These are phyloP conservation scores for Mormyrops attenuatus DNA, from an alignment of 2,797 vertebrate genomes.

Conservation along the genomic window DNA sequence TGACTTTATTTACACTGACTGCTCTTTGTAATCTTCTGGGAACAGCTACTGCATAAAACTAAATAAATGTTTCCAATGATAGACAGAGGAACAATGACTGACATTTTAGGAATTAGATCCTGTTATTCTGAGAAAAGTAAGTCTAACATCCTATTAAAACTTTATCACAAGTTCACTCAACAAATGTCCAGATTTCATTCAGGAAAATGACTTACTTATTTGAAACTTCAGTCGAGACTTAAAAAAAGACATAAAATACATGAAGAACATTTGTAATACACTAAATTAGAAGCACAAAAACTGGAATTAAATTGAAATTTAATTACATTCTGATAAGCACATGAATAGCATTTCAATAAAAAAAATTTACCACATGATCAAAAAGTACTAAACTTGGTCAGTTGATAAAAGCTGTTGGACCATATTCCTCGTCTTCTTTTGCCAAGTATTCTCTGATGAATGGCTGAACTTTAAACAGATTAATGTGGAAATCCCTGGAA, in stretches of 20 bases:
- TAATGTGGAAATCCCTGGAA: conserved; percentile 41
- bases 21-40: not conserved
- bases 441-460: conserved; percentile 32
- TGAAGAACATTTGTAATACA: not conserved
- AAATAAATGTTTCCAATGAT: not conserved
- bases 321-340: not conserved
- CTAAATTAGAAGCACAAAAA: not conserved
- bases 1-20: not conserved
- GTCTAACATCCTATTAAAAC: not conserved
- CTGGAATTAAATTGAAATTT: not conserved
- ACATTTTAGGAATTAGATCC: not conserved
- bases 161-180: not conserved
- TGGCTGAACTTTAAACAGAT: conserved; percentile 37
- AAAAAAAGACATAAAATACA: not conserved
- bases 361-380: not conserved
- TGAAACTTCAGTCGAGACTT: not conserved
- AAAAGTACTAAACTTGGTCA: not conserved
- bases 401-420: conserved; percentile 31
- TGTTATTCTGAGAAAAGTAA: not conserved
- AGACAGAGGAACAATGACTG: not conserved
- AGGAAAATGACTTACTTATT: not conserved
- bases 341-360: not conserved
- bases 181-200: not conserved
- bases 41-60: not conserved
- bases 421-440: not conserved